Evolutionary conservation across 2,888 invertebrate species (phyloP).

Genomic region (Himalopsyche kuldschensis): DNA sequence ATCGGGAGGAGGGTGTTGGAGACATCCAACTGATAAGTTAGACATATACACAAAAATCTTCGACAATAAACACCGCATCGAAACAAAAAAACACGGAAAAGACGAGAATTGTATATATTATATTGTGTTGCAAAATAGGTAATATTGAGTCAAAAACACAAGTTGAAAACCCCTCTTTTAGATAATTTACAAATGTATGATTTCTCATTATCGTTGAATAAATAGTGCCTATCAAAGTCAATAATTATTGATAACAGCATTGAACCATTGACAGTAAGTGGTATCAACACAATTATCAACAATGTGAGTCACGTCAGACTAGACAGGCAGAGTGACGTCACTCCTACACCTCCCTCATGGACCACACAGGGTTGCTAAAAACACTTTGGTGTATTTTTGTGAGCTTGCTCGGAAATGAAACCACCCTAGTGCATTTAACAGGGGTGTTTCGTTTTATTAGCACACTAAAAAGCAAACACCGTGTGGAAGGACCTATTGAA

Average conservation of each 20-base stretch:
- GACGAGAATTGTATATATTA: no score
- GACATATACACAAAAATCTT: no score
- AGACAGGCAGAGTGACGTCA: neutral
- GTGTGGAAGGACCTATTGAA: neutral
- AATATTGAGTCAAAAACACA: no score
- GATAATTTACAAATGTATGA: no score
- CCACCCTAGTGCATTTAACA: neutral
- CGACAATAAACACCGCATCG: no score
- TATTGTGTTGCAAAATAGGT: no score
- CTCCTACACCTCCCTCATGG: neutral
- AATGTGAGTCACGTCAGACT: neutral
- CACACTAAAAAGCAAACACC: conserved; percentile 31
- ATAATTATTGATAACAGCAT: no score
- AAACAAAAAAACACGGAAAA: no score
- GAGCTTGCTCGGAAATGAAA: neutral
- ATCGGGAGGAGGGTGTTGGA: neutral
- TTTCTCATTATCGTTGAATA: no score
- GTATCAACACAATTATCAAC: neutral
- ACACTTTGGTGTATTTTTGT: neutral
- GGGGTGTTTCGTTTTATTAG: conserved; percentile 18
- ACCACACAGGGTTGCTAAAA: neutral
- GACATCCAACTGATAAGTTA: neutral
- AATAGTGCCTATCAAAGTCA: no score
- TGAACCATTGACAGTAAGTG: neutral
- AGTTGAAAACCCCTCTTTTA: no score